Evolutionary conservation across 2,888 invertebrate species (phyloP).

Genomic region (Drosophila robusta): DNA sequence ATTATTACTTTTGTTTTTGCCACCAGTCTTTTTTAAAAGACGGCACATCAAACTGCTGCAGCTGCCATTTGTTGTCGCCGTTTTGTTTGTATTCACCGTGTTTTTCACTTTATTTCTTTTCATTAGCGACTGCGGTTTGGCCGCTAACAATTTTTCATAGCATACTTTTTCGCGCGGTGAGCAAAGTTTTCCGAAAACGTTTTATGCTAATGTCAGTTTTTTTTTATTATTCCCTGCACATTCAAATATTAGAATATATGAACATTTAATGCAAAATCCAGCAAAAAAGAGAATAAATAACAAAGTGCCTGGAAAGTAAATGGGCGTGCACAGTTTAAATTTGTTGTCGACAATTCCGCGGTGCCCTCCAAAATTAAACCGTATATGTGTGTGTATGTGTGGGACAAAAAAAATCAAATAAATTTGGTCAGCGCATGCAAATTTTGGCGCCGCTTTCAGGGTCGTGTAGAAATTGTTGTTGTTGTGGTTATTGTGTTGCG

Average conservation of each 20-base stretch:
- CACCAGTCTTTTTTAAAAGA: neutral
- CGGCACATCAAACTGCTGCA: slow-evolving; percentile 19
- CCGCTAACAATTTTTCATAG: slow-evolving; percentile 40
- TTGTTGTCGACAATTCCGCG: slow-evolving; percentile 65
- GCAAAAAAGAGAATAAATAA: slow-evolving; percentile 44
- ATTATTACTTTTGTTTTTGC: slow-evolving; percentile 22
- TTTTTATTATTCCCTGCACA: slow-evolving; percentile 26
- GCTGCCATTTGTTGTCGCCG: slow-evolving; percentile 35
- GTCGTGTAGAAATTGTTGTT: slow-evolving; percentile 38
- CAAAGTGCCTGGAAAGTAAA: slow-evolving; percentile 52
- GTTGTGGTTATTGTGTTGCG: slow-evolving; percentile 30
- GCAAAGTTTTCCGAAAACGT: slow-evolving; percentile 35
- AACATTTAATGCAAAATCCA: slow-evolving; percentile 43
- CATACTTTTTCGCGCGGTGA: slow-evolving; percentile 52
- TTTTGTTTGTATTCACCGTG: slow-evolving; percentile 47
- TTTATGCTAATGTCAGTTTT: slow-evolving; percentile 58
- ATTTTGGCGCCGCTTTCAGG: slow-evolving; percentile 69
- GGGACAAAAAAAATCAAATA: slow-evolving; percentile 37
- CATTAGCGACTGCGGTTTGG: slow-evolving; percentile 67
- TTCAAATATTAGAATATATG: slow-evolving; percentile 43
- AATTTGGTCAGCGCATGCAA: slow-evolving; percentile 66
- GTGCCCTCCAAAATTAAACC: slow-evolving; percentile 52
- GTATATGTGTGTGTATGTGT: slow-evolving; percentile 17
- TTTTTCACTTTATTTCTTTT: slow-evolving; percentile 59
- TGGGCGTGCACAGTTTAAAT: slow-evolving; percentile 60